Percentiles rank a stretch among this genome's conserved stretches.
These are phyloP conservation scores for Lynx canadensis DNA, from an alignment of 2,113 vertebrate species.

Conservation along the genomic window DNA sequence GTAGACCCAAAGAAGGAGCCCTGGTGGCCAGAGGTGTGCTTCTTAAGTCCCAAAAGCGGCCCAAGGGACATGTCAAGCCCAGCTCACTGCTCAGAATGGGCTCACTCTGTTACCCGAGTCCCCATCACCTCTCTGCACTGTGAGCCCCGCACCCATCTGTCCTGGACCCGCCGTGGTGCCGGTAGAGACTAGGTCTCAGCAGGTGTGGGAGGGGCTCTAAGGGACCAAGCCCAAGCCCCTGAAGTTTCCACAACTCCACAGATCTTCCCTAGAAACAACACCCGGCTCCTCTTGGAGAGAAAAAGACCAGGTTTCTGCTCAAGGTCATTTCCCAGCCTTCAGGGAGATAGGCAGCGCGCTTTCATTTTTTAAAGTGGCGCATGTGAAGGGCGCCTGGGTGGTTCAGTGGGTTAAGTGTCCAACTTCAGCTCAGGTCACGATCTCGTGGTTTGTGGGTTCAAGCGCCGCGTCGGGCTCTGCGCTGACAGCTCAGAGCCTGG, in stretches of 20 bases:
- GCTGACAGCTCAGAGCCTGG: too few relatives aligned
- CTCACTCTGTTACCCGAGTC: neutral
- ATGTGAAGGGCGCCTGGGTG: too few relatives aligned
- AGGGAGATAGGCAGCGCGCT: neutral
- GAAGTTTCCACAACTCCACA: neutral
- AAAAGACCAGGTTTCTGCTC: neutral
- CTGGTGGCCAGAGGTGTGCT: neutral
- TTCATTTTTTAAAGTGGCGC: neutral
- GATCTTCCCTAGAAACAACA: neutral
- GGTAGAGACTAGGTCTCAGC: neutral
- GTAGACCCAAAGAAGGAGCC: neutral
- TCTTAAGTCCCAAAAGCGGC: neutral
- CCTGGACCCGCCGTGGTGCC: neutral
- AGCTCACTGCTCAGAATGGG: neutral
- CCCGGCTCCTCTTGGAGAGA: neutral
- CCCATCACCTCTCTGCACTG: neutral
- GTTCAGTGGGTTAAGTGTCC: too few relatives aligned
- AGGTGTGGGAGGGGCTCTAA: neutral
- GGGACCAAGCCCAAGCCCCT: neutral
- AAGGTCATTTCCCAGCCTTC: neutral
- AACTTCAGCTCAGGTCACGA: too few relatives aligned
- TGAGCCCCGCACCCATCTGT: accelerated
- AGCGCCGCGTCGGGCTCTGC: accelerated
- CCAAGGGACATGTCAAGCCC: neutral
- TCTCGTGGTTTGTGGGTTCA: too few relatives aligned